phyloP scores from a whole-genome alignment of 2,888 invertebrate species.

The Cataglyphis cursor region DNA sequence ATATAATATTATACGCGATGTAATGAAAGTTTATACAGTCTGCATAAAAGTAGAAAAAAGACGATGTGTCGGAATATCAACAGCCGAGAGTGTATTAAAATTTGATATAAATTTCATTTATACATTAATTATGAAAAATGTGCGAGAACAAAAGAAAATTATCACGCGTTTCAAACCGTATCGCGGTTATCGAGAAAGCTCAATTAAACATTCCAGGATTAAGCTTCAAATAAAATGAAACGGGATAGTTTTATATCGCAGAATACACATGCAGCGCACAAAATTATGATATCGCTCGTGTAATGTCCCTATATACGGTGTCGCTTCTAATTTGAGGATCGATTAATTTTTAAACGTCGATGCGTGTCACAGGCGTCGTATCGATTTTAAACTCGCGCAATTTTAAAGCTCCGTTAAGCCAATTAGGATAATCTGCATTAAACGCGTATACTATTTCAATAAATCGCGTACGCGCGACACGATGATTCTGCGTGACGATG shows the following conservation, averaged over 20 bases:
- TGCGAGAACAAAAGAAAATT: background rate
- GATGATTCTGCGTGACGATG: background rate
- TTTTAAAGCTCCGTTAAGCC: slow-evolving; percentile 23
- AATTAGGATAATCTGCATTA: slow-evolving; percentile 30
- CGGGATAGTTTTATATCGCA: background rate
- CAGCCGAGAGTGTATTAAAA: background rate
- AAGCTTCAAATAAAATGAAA: slow-evolving; percentile 10
- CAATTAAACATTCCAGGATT: background rate
- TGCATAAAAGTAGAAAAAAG: background rate
- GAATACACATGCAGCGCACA: background rate
- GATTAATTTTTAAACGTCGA: slow-evolving; percentile 16
- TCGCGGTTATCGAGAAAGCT: background rate
- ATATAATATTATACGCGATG: background rate
- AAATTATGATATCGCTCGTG: background rate
- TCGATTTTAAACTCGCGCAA: background rate
- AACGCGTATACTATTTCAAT: background rate
- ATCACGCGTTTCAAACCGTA: background rate
- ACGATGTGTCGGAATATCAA: background rate
- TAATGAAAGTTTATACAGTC: background rate
- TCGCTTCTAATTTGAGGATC: background rate
- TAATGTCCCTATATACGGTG: background rate
- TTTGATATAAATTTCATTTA: background rate
- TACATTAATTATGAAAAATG: slow-evolving; percentile 10
- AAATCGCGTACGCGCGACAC: background rate
- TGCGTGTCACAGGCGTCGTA: background rate